Percentiles rank a stretch among this genome's conserved stretches.
Conservation (phyloP, 2,888 invertebrate species). For the Octonoba sinensis region DNA sequence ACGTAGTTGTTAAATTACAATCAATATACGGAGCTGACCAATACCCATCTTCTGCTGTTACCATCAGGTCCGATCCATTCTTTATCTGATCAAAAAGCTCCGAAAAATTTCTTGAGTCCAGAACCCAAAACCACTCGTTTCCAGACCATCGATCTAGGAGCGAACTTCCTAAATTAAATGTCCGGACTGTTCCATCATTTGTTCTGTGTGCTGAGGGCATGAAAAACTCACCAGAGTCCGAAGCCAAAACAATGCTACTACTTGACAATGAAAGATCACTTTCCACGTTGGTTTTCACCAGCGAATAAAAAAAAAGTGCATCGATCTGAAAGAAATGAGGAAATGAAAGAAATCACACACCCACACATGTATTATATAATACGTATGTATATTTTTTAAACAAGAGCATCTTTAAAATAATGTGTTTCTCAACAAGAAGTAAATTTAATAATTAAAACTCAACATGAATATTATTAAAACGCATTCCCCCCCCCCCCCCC, state of each 20-base stretch:
- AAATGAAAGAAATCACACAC: no score
- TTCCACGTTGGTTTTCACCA: constrained; percentile 62
- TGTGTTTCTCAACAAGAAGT: no score
- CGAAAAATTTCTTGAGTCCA: constrained; percentile 35
- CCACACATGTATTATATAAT: no score
- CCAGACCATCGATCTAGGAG: constrained; percentile 43
- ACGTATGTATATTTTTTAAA: no score
- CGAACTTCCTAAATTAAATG: constrained; percentile 21
- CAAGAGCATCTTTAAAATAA: no score
- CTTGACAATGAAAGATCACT: constrained; percentile 59
- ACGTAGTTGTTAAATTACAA: constrained; percentile 53
- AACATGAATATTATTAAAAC: no score
- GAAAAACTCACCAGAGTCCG: constrained; percentile 27
- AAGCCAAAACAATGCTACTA: constrained; percentile 56
- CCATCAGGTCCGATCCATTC: constrained; percentile 31
- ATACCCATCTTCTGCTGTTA: constrained; percentile 35
- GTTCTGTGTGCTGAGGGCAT: constrained; percentile 28
- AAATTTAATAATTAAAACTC: no score
- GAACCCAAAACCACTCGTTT: constrained; percentile 53
- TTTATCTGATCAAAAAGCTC: constrained; percentile 40
- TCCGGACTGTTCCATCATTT: constrained; percentile 27
- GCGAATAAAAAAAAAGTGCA: constrained; percentile 59
- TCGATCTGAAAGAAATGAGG: constrained; percentile 33
- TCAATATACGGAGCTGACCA: constrained; percentile 63
- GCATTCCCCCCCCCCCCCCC: no score